Conservation (phyloP, 2,797 vertebrate genomes). For the Potorous gilbertii region DNA sequence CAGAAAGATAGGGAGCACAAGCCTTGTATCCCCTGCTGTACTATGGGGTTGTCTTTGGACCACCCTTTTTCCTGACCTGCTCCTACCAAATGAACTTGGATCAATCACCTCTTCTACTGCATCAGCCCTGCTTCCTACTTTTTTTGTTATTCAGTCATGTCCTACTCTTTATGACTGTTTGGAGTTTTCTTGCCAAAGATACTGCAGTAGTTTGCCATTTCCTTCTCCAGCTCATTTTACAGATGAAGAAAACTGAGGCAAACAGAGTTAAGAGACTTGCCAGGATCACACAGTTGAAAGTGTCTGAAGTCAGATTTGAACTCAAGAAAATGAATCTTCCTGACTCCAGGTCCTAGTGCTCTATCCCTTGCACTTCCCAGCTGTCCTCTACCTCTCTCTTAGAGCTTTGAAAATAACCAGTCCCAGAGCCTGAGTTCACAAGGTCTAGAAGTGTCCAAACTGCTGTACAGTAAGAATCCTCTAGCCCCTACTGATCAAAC, state of each 20-base stretch:
- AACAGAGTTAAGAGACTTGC: too few relatives aligned
- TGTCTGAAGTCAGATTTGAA: too few relatives aligned
- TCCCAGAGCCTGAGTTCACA: not conserved
- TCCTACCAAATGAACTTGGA: not conserved
- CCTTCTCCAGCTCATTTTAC: too few relatives aligned
- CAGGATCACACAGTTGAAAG: too few relatives aligned
- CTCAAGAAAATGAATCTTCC: not conserved
- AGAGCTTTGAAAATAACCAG: not conserved
- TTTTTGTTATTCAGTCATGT: not conserved
- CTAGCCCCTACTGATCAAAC: not conserved
- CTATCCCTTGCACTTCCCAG: not conserved
- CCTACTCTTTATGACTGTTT: not conserved
- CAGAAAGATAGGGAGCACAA: not conserved
- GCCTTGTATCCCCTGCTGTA: too few relatives aligned
- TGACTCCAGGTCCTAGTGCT: not conserved
- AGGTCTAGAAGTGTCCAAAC: not conserved
- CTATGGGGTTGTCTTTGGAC: not conserved
- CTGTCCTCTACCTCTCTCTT: not conserved
- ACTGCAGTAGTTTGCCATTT: not conserved
- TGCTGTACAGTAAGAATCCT: not conserved
- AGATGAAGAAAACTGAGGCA: too few relatives aligned
- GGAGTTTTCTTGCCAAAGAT: not conserved
- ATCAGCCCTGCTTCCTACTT: not conserved
- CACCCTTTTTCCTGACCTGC: not conserved
- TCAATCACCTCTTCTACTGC: not conserved